Percentiles rank a stretch among this genome's conserved stretches.
phyloP scores from a whole-genome alignment of 2,113 vertebrate species.

The Vulpes ferrilata region DNA sequence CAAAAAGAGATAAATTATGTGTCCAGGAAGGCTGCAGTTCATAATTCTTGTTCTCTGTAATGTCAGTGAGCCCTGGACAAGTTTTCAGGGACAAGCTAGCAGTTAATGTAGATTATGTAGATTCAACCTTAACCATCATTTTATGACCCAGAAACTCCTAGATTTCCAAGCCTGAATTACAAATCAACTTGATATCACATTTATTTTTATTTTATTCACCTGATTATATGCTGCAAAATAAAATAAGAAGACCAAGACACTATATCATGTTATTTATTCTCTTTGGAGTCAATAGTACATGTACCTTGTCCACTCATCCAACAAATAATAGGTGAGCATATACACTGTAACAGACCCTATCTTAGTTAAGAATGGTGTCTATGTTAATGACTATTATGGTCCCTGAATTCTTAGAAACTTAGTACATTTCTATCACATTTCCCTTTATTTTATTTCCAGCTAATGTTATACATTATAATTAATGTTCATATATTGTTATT shows the following conservation, averaged over 20 bases:
- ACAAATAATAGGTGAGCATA: constrained; percentile 11
- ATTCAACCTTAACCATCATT: constrained; percentile 68
- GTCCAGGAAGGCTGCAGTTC: constrained; percentile 42
- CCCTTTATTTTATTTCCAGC: neutral
- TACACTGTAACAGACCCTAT: neutral
- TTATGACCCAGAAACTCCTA: constrained; percentile 59
- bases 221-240: constrained; percentile 31
- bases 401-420: neutral
- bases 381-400: neutral
- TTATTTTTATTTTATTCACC: constrained; percentile 71
- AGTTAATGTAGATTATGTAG: constrained; percentile 66
- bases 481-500: neutral
- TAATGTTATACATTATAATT: neutral
- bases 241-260: neutral
- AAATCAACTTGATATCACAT: constrained; percentile 60
- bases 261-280: constrained; percentile 33
- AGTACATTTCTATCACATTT: constrained; percentile 10
- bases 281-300: constrained; percentile 16
- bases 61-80: constrained; percentile 45
- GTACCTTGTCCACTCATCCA: neutral
- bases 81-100: constrained; percentile 74
- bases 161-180: constrained; percentile 58
- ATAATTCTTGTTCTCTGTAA: constrained; percentile 69
- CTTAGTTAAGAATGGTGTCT: neutral
- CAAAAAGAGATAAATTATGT: constrained; percentile 72